Conservation (phyloP, 2,888 invertebrate species). For the Pollenia griseotomentosa region DNA sequence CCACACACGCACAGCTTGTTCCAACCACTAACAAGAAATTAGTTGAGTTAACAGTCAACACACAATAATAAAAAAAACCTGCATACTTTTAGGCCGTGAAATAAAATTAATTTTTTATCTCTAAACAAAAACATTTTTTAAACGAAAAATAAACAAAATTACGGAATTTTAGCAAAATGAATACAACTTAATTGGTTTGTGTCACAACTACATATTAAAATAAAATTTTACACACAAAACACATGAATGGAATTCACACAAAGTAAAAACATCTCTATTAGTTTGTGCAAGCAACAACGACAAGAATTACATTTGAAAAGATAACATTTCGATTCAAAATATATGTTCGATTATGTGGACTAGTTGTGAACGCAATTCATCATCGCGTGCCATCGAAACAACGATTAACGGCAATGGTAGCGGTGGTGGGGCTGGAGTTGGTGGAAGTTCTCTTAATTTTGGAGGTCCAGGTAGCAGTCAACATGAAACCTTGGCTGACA, state of each 20-base stretch:
- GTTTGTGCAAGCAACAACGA: slow-evolving; percentile 39
- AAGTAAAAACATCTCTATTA: not conserved
- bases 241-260: slow-evolving; percentile 61
- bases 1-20: not conserved
- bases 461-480: slow-evolving; percentile 80
- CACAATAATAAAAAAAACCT: not conserved
- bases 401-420: slow-evolving; percentile 76
- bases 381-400: slow-evolving; percentile 79
- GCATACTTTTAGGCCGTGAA: slow-evolving; percentile 74
- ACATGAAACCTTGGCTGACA: slow-evolving; percentile 88
- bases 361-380: slow-evolving; percentile 81
- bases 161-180: not conserved
- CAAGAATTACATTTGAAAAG: slow-evolving; percentile 50
- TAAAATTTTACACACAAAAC: not conserved
- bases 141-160: no score
- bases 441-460: slow-evolving; percentile 13
- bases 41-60: not conserved
- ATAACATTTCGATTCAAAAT: slow-evolving; percentile 70
- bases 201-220: slow-evolving; percentile 25
- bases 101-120: no score
- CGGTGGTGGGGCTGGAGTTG: not conserved
- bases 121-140: no score
- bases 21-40: not conserved
- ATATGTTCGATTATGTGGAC: slow-evolving; percentile 74
- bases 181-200: not conserved